A percentile compares a stretch with the other conserved stretches of the same genome.
Evolutionary conservation across 1,140 invertebrate species (phyloP).

Genomic region (Psix sp.): DNA sequence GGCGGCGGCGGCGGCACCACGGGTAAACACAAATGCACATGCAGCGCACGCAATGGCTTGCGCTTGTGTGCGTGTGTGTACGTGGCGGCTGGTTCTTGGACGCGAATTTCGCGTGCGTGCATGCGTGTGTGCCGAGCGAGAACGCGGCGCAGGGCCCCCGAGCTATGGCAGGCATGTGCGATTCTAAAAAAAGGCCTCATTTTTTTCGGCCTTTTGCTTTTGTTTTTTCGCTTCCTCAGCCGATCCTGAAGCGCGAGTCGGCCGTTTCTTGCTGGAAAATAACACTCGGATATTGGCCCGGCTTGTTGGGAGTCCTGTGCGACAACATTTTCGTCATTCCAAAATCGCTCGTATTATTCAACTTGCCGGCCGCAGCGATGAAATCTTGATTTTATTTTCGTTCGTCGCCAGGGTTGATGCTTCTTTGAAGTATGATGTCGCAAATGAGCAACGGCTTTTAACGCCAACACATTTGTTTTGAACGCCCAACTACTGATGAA

Average conservation of each 20-base stretch:
- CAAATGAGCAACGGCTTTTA: constrained; percentile 44
- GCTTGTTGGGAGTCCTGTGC: constrained; percentile 17
- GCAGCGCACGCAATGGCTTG: constrained; percentile 23
- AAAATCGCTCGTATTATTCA: constrained; percentile 29
- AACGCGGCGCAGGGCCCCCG: constrained; percentile 29
- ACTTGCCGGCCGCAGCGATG: constrained; percentile 16
- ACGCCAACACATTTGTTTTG: constrained; percentile 30
- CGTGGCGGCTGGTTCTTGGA: constrained; percentile 8
- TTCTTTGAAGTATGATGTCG: constrained; percentile 31
- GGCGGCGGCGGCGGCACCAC: constrained; percentile 6
- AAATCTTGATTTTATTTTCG: constrained; percentile 45
- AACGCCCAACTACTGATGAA: constrained; percentile 9
- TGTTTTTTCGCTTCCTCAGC: constrained; percentile 14
- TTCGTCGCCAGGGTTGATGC: constrained; percentile 10
- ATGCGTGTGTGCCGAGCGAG: constrained; percentile 6
- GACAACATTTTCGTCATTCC: constrained; percentile 41
- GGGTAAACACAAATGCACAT: constrained; percentile 28
- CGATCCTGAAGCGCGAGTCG: constrained; percentile 25
- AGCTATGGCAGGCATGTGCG: constrained; percentile 46
- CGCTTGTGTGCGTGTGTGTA: background rate
- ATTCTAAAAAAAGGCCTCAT: constrained; percentile 54
- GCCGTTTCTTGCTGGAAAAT: constrained; percentile 29
- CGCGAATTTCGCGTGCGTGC: constrained; percentile 33
- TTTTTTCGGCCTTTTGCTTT: constrained; percentile 33
- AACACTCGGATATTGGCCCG: constrained; percentile 22